phyloP scores from a whole-genome alignment of 2,113 vertebrate species.

The Eleginops maclovinus region DNA sequence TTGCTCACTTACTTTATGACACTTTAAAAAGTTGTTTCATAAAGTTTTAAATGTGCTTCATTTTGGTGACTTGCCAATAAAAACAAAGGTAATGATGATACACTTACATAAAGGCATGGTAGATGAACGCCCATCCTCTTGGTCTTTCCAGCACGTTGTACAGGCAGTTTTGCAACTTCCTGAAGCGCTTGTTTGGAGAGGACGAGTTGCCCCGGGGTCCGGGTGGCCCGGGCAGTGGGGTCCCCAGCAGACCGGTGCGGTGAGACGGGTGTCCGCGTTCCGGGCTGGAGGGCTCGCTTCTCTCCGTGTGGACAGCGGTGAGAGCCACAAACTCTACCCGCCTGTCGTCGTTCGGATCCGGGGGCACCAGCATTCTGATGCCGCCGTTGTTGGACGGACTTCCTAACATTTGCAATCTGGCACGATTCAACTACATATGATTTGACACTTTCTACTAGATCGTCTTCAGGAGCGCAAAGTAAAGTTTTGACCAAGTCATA shows the following conservation, averaged over 20 bases:
- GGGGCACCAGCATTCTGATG: slow-evolving; percentile 83
- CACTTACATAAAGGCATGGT: slow-evolving; percentile 95
- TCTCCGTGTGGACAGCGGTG: slow-evolving; percentile 89
- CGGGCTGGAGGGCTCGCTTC: slow-evolving; percentile 85
- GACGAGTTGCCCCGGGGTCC: slow-evolving; percentile 83
- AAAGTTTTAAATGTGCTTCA: not conserved
- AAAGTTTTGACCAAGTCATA: slow-evolving; percentile 68
- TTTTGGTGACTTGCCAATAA: not conserved
- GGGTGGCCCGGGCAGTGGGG: slow-evolving; percentile 85
- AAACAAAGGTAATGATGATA: not conserved
- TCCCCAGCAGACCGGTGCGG: slow-evolving; percentile 89
- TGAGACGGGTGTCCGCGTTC: slow-evolving; percentile 85
- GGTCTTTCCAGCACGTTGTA: slow-evolving; percentile 95
- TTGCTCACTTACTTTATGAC: not conserved
- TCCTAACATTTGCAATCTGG: slow-evolving; percentile 74
- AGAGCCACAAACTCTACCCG: slow-evolving; percentile 91
- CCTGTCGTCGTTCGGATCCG: slow-evolving; percentile 81
- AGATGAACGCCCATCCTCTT: slow-evolving; percentile 93
- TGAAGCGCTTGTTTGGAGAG: slow-evolving; percentile 86
- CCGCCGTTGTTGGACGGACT: slow-evolving; percentile 87
- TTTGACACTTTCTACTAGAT: slow-evolving; percentile 23
- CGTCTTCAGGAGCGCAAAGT: slow-evolving; percentile 21
- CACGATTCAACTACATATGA: slow-evolving; percentile 37
- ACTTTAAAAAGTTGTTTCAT: not conserved
- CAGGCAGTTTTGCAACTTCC: slow-evolving; percentile 91